Evolutionary conservation across 2,113 vertebrate species (phyloP).

Genomic region (Anseranas semipalmata): DNA sequence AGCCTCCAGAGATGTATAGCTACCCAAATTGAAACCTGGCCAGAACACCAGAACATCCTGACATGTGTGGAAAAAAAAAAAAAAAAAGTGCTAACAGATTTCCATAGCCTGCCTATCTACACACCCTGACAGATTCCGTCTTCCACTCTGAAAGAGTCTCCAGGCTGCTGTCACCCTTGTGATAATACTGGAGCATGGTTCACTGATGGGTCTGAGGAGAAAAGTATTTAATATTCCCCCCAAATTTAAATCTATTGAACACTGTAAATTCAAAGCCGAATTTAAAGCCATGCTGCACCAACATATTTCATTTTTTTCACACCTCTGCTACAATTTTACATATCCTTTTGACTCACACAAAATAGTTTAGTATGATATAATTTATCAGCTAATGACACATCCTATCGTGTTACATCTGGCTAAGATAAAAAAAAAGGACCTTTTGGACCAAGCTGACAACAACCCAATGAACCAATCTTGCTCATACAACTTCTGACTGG

Average conservation of each 20-base stretch:
- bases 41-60: background rate
- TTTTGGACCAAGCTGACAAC: constrained; percentile 1
- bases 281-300: background rate
- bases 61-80: background rate
- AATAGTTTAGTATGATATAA: background rate
- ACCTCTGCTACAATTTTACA: background rate
- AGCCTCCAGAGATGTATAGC: background rate
- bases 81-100: background rate
- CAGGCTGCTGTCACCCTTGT: background rate
- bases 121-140: background rate
- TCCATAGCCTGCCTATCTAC: background rate
- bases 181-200: background rate
- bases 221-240: background rate
- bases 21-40: background rate
- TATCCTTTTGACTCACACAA: background rate
- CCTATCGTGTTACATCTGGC: background rate
- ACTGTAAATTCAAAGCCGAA: background rate
- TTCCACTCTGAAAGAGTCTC: background rate
- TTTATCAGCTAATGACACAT: constrained; percentile 27
- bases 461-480: background rate
- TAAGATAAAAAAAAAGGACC: background rate
- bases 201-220: background rate
- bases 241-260: background rate
- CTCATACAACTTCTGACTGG: background rate
- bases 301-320: background rate